A percentile compares a stretch with the other conserved stretches of the same genome.
phyloP scores from a whole-genome alignment of 2,797 vertebrate species.

The Poeciliopsis turneri region DNA sequence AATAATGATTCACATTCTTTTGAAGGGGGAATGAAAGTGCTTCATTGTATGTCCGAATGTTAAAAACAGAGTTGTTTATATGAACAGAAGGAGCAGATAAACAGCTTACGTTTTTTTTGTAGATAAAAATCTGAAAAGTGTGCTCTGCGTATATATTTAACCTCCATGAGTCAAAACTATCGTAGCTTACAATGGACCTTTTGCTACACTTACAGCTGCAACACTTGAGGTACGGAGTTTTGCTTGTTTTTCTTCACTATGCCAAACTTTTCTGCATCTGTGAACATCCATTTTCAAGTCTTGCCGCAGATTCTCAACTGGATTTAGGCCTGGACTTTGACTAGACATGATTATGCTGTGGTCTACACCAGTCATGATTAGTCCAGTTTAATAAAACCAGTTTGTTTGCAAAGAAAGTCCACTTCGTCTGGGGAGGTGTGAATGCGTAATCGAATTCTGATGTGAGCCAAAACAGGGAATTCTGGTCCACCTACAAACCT shows the following conservation, averaged over 20 bases:
- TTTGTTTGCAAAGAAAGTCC: no score
- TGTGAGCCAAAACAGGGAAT: no score
- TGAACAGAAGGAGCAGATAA: neutral
- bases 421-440: no score
- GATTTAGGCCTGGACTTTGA: neutral
- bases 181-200: neutral
- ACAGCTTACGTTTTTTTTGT: neutral
- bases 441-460: no score
- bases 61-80: neutral
- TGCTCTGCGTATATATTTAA: neutral
- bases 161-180: neutral
- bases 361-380: neutral
- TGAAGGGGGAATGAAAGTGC: neutral
- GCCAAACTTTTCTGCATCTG: neutral
- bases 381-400: no score
- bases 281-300: neutral
- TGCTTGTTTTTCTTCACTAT: neutral
- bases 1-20: neutral
- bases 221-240: neutral
- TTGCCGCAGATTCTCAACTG: neutral
- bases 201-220: neutral
- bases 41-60: neutral
- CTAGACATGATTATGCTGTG: neutral
- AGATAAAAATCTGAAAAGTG: neutral
- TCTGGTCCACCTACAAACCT: no score